Base-by-base conservation (phyloP, 2,113 vertebrate genomes). In the Hydrochoerus hydrochaeris region DNA sequence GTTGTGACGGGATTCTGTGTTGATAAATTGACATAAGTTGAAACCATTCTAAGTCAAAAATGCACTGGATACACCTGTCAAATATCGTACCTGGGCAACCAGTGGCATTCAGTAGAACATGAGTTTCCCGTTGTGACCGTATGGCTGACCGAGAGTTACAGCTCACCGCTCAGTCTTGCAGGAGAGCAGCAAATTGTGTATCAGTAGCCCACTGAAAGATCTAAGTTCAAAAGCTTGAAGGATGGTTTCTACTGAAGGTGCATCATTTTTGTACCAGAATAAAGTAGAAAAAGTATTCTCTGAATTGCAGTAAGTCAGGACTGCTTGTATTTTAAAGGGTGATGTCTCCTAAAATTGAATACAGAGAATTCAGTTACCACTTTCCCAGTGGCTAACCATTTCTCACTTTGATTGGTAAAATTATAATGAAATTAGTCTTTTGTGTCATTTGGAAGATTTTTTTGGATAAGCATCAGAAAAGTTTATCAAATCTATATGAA, bases 321-420 rank as follows among this genome's bases (percentile, higher is more conserved):
- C 49, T 30, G 8, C 44, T 44, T 91, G 44, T 57, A 22, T 73
- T 54, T 94, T 38, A 54, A 92, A 63, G 7, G 11, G 4, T 35
- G 12, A 46, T 5, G 3, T 28, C 49, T 80, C n/a, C 17, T 69
- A 44, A n/a, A 13, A 69, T 0, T 35, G 46, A 88, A 73, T 62
- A 16, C 17, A 54, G 4, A 71, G 57, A 17, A 30, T 46, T 71
- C 65, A 63, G 49, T 88, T 17, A 49, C 26, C 6, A 63, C 24
- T 19, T 54, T 96, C 11, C 49, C 32, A 35, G 4, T 41, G 7
- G 20, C 35, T 88, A 88, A 88, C 52, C 22, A 44, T 38, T 3
- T 78, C 22, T 89, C 38, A 83, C 81, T 32, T 95, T 95, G 30
- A 60, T 14, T 57, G 88, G 63, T 78, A 4, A 6, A 87, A 95